Percentiles rank a stretch among this genome's conserved stretches.
phyloP scores from a whole-genome alignment of 2,113 vertebrate genomes.

The Phocoena sinus region DNA sequence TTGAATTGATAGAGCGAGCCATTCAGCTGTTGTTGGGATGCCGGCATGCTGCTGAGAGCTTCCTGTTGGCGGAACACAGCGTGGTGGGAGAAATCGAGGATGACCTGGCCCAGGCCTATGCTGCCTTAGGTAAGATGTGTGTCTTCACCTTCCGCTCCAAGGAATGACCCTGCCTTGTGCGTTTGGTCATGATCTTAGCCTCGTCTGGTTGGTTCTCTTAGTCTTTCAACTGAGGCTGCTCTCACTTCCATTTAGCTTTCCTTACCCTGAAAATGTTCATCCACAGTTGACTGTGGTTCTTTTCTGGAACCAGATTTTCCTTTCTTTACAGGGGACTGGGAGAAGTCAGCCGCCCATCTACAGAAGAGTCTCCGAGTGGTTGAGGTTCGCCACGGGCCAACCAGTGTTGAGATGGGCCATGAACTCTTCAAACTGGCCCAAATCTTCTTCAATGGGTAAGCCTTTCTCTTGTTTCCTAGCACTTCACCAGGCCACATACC shows the following conservation, averaged over 20 bases:
- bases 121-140: slow-evolving; percentile 82
- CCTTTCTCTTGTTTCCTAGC: not conserved
- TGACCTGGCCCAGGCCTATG: slow-evolving; percentile 84
- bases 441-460: slow-evolving; percentile 94
- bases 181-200: not conserved
- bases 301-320: not conserved
- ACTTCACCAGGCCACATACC: not conserved
- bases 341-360: slow-evolving; percentile 86
- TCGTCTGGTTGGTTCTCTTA: not conserved
- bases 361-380: slow-evolving; percentile 83
- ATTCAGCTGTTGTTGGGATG: slow-evolving; percentile 79
- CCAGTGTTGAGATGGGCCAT: slow-evolving; percentile 89
- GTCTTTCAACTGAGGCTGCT: not conserved
- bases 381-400: slow-evolving; percentile 84
- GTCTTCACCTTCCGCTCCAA: not conserved
- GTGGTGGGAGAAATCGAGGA: slow-evolving; percentile 89
- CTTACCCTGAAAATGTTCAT: not conserved
- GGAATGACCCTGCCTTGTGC: not conserved
- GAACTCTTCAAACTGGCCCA: slow-evolving; percentile 96
- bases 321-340: slow-evolving; percentile 87
- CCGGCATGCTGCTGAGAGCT: slow-evolving; percentile 70
- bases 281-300: not conserved
- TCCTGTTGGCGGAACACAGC: slow-evolving; percentile 85
- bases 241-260: not conserved
- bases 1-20: slow-evolving; percentile 79